Base-by-base conservation (phyloP, 2,888 invertebrate genomes). In the Microdon myrmicae region DNA sequence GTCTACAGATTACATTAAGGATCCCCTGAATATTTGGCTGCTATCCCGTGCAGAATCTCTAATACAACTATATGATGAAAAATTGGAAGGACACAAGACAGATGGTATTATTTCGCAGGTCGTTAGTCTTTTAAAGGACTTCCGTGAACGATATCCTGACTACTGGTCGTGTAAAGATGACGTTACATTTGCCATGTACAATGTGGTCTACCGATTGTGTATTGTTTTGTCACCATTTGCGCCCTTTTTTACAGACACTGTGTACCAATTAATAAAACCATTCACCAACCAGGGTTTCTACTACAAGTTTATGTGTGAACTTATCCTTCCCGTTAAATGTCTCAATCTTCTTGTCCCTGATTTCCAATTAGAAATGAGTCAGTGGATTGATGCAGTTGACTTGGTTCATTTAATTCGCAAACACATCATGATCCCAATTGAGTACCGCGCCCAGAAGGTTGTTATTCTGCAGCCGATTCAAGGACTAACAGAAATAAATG, bases 1-100 rank as follows among this genome's bases (percentile, higher is more conserved):
- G 13, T 3, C 26, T 6, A 1, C 41, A 20, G 2, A 37, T 23
- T 43, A 35, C 23, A 17, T 35, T 29, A 2, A 35, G 17, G 28
- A 56, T 25, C 88, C 94, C 41, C 96, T 96, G 95, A 97, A 97
- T 76, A 84, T 86, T 67, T 98, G 97, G 97, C 92, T 98, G 41
- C 79, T 95, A 13, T 96, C 96, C 0, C 95, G 92, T 75, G 93
- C 94, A 0, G 96, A 97, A 79, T 90, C 91, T 2, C 82, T 97
- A 7, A 84, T 96, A 38, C 84, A 85, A 64, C 95, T 90, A 81
- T 87, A 96, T 2, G 86, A 89, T 48, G 83, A 86, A 71, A 96
- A 97, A 82, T 96, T 97, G 96, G 84, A 85, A 69, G 88, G 89
- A 0, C 96, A 96, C 77, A 87, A 90, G 60, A 81, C 97, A 47